These are phyloP conservation scores for Mobula birostris DNA, from an alignment of 2,113 vertebrate species.

Conservation along the genomic window DNA sequence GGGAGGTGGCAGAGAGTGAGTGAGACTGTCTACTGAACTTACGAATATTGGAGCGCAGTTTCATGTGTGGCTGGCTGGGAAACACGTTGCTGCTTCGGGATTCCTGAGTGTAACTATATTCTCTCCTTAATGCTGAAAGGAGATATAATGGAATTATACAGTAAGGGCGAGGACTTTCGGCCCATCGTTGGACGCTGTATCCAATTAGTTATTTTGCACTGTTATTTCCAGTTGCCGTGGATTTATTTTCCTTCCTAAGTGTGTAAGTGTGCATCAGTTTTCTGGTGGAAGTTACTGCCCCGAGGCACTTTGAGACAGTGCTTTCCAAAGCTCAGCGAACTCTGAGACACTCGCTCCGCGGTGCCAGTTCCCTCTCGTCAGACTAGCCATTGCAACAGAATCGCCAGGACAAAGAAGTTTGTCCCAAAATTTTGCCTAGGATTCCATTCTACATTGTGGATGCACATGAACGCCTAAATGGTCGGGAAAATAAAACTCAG, in stretches of 20 bases:
- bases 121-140: background rate
- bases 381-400: background rate
- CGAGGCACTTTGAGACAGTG: background rate
- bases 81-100: background rate
- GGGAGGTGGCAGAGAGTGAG: background rate
- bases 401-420: background rate
- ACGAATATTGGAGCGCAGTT: background rate
- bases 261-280: background rate
- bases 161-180: background rate
- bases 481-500: no score
- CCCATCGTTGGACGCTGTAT: background rate
- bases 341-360: background rate
- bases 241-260: background rate
- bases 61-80: background rate
- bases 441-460: background rate
- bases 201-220: background rate
- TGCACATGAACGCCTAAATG: background rate
- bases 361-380: background rate
- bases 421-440: background rate
- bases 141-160: background rate
- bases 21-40: background rate
- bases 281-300: background rate
- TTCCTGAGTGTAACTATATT: no score
- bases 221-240: background rate
- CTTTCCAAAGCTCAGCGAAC: background rate